Conservation (phyloP, 2,888 invertebrate genomes). For the Lagria hirta region DNA sequence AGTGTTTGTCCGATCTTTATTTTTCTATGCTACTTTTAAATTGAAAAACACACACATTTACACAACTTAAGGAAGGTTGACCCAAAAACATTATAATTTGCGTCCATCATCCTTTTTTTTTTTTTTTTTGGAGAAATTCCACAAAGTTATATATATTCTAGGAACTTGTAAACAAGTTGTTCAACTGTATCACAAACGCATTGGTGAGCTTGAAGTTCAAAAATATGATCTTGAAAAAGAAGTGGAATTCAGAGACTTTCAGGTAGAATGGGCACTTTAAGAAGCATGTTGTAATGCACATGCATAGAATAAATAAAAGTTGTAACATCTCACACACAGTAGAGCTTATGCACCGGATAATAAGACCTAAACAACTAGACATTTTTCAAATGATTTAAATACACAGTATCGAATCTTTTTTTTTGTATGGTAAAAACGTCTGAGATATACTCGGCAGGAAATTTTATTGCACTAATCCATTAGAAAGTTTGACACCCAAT, state of each 20-base stretch:
- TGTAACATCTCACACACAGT: slow-evolving; percentile 38
- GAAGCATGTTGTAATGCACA: slow-evolving; percentile 36
- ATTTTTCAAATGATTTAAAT: slow-evolving; percentile 27
- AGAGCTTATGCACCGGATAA: slow-evolving; percentile 38
- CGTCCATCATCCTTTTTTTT: slow-evolving; percentile 10
- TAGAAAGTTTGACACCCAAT: too few relatives aligned
- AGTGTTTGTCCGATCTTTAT: slow-evolving; percentile 14
- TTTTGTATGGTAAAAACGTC: slow-evolving; percentile 20
- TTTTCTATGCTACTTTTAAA: slow-evolving; percentile 16
- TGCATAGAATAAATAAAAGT: slow-evolving; percentile 31
- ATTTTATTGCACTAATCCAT: too few relatives aligned
- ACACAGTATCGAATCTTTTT: slow-evolving; percentile 30
- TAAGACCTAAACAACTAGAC: slow-evolving; percentile 21
- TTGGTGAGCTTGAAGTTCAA: slow-evolving; percentile 80
- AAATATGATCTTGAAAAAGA: slow-evolving; percentile 98
- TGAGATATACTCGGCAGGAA: too few relatives aligned
- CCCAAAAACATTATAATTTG: slow-evolving; percentile 9
- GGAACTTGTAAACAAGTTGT: slow-evolving; percentile 50
- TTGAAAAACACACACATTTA: slow-evolving; percentile 9
- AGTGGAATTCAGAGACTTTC: slow-evolving; percentile 92
- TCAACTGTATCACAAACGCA: slow-evolving; percentile 78
- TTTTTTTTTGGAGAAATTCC: slow-evolving; percentile 3
- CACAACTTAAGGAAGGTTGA: slow-evolving; percentile 12
- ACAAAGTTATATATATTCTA: slow-evolving; percentile 39
- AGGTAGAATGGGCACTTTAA: slow-evolving; percentile 65